A percentile compares a stretch with the other conserved stretches of the same genome.
These are phyloP conservation scores for Vespertilio murinus DNA, from an alignment of 2,797 vertebrate genomes.

Conservation along the genomic window DNA sequence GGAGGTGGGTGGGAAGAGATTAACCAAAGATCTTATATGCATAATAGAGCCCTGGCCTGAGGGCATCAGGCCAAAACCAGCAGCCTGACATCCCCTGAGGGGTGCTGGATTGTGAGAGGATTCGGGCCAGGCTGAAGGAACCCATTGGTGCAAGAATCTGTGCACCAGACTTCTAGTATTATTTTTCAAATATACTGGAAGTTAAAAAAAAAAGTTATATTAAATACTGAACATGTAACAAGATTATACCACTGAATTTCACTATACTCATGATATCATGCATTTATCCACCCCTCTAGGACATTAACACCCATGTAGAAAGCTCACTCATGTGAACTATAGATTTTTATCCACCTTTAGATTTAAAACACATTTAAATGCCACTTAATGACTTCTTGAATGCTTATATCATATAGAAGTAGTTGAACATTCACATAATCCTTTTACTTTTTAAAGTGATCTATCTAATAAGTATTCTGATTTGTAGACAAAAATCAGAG, in stretches of 20 bases:
- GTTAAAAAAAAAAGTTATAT: background rate
- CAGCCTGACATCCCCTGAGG: no score
- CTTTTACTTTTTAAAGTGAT: constrained; percentile 27
- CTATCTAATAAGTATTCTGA: background rate
- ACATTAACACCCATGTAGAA: background rate
- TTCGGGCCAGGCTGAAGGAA: no score
- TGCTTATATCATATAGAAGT: background rate
- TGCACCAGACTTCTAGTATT: background rate
- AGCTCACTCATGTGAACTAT: background rate
- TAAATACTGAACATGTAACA: background rate
- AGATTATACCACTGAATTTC: background rate
- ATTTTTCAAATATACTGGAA: background rate
- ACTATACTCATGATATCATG: background rate
- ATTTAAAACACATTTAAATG: constrained; percentile 39
- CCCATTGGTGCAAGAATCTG: no score
- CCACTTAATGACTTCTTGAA: background rate
- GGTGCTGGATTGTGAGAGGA: no score
- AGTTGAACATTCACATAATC: background rate
- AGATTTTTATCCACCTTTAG: background rate
- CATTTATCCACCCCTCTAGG: background rate
- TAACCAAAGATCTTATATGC: no score
- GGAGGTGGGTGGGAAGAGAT: no score
- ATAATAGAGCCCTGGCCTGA: no score
- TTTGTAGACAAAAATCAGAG: background rate
- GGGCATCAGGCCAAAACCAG: no score